These are phyloP conservation scores for Malurus elegans DNA, from an alignment of 2,113 vertebrate species.

Conservation along the genomic window DNA sequence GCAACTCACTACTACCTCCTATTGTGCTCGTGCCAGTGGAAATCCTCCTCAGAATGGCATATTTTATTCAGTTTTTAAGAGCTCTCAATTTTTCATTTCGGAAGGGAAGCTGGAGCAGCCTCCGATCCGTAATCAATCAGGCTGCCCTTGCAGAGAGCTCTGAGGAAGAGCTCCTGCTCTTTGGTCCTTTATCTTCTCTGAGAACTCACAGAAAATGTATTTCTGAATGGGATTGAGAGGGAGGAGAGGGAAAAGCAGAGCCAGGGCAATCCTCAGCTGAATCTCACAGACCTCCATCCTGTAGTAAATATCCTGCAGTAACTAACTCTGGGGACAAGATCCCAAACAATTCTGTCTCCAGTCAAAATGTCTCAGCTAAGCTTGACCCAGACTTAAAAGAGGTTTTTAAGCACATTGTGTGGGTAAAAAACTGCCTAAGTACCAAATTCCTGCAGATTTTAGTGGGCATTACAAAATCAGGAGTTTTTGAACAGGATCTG, in stretches of 20 bases:
- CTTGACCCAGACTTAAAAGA: not conserved
- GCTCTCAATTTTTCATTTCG: slow-evolving; percentile 74
- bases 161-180: slow-evolving; percentile 43
- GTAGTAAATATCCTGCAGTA: not conserved
- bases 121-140: slow-evolving; percentile 72
- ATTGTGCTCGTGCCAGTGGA: slow-evolving; percentile 55
- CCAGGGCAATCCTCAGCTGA: not conserved
- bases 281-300: rapidly evolving
- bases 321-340: not conserved
- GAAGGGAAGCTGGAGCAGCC: slow-evolving; percentile 64
- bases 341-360: not conserved
- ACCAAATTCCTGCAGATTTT: not conserved
- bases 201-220: slow-evolving; percentile 51
- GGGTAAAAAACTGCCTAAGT: not conserved
- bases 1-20: slow-evolving; percentile 48
- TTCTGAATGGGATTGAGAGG: slow-evolving; percentile 15
- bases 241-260: not conserved
- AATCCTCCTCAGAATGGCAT: slow-evolving; percentile 56
- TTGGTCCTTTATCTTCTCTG: slow-evolving; percentile 40
- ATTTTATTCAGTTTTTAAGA: slow-evolving; percentile 78
- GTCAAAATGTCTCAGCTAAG: not conserved
- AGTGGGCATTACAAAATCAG: not conserved
- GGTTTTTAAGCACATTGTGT: not conserved
- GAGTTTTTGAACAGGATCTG: not conserved
- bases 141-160: slow-evolving; percentile 29